A percentile compares a stretch with the other conserved stretches of the same genome.
Evolutionary conservation across 1,140 invertebrate genomes (phyloP).

Genomic region (Sitobion miscanthi): DNA sequence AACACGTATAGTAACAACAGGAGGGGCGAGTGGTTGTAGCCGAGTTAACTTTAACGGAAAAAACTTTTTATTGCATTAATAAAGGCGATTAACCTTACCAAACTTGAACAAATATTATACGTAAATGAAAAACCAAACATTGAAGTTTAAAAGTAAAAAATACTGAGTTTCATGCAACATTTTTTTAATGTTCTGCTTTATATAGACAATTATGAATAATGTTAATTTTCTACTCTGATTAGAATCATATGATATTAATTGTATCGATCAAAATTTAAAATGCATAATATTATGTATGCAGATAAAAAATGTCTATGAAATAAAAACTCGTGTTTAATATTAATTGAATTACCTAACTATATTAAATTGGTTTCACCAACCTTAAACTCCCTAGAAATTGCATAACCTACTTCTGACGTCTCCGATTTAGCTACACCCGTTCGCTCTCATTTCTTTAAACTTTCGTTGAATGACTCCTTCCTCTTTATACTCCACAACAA

Average conservation of each 20-base stretch:
- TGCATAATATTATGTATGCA: neutral
- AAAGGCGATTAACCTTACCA: conserved; percentile 9
- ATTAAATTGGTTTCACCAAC: neutral
- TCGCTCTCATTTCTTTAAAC: neutral
- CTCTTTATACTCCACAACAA: neutral
- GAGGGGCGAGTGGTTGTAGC: neutral
- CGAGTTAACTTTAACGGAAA: neutral
- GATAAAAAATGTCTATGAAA: neutral
- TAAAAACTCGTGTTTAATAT: neutral
- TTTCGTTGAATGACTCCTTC: neutral
- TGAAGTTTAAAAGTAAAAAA: neutral
- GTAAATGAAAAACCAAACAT: neutral
- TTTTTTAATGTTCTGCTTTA: neutral
- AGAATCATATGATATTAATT: neutral
- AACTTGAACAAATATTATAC: neutral
- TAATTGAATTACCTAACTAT: neutral
- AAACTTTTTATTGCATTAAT: conserved; percentile 24
- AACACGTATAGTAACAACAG: neutral
- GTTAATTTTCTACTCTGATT: neutral
- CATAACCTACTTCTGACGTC: neutral
- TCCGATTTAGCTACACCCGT: neutral
- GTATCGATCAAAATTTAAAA: neutral
- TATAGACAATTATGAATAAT: neutral
- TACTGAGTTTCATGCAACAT: neutral
- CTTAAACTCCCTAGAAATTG: neutral